phyloP scores from a whole-genome alignment of 2,113 vertebrate species.

The Athene noctua region DNA sequence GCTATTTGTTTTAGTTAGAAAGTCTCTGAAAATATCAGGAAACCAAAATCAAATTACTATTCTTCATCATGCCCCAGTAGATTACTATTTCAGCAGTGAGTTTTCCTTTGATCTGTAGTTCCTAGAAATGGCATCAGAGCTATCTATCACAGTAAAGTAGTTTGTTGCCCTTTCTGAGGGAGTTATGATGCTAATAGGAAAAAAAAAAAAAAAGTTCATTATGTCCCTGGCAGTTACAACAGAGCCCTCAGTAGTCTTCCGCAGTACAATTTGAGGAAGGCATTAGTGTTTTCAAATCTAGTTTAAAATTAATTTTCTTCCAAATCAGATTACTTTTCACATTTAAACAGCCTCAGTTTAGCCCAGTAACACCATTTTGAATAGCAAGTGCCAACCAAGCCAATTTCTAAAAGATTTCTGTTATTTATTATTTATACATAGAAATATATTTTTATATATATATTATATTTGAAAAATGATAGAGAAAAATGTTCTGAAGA shows the following conservation, averaged over 20 bases:
- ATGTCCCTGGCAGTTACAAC: neutral
- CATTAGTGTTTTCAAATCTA: neutral
- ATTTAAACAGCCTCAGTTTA: neutral
- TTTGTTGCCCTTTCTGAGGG: neutral
- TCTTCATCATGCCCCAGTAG: neutral
- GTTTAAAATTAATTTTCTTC: conserved; percentile 8
- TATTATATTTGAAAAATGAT: neutral
- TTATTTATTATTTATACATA: neutral
- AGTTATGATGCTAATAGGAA: neutral
- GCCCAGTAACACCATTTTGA: neutral
- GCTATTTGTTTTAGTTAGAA: conserved; percentile 22
- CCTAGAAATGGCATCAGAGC: neutral
- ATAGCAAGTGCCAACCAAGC: neutral
- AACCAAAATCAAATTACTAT: neutral
- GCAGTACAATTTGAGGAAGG: neutral
- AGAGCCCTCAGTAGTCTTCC: neutral
- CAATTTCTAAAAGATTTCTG: neutral
- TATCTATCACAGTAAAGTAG: neutral
- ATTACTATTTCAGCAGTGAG: neutral
- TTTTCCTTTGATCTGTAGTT: neutral
- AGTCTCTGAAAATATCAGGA: neutral
- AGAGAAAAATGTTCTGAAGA: neutral
- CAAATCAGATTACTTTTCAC: neutral
- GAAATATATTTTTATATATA: neutral
- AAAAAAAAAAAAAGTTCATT: neutral